Evolutionary conservation across 2,888 invertebrate species (phyloP), one percentile per base, ranked within the genome.

Genomic region (Stenurella melanura): DNA sequence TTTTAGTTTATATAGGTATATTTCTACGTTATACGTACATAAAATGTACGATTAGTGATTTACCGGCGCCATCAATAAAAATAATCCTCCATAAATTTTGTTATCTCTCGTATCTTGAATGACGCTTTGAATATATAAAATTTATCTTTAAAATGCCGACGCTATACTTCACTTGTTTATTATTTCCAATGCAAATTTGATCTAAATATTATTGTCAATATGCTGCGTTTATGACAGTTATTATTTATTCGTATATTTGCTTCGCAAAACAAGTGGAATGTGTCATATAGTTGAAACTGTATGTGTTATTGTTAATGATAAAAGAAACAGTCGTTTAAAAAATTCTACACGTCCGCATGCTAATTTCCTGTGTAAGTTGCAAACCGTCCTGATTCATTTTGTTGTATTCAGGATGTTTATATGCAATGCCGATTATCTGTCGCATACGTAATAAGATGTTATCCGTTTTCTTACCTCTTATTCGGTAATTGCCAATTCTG

Each of bases 41-140:
- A 34, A 34, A 34, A 7, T 34, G 30, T 9, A 0, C 30, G 30
- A 34, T 50, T 50, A 50, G 50, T 50, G 50, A 50, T 50, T 50
- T 50, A 2, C 50, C 15, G 50, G 50, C 50, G 50, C 50, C 50
- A 50, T 50, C 50, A 50, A 50, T 50, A 50, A 50, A 50, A 50
- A n/a, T 50, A 50, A 50, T 50, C 50, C 50, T 50, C 50, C 50
- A 50, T 50, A 50, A 50, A 50, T 50, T 50, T 50, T 50, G 6
- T 50, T 50, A 50, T 50, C 50, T 50, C 50, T 50, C n/a, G 50
- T 50, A 50, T 50, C 50, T 50, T 50, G 50, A n/a, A 50, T 50
- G 50, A 50, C n/a, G 50, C n/a, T 50, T n/a, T 50, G 50, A 50
- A 50, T 50, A 50, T 50, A n/a, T n/a, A 50, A 50, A 50, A n/a